These are phyloP conservation scores for Lochmaea crataegi DNA, from an alignment of 2,888 invertebrate species.

Conservation along the genomic window DNA sequence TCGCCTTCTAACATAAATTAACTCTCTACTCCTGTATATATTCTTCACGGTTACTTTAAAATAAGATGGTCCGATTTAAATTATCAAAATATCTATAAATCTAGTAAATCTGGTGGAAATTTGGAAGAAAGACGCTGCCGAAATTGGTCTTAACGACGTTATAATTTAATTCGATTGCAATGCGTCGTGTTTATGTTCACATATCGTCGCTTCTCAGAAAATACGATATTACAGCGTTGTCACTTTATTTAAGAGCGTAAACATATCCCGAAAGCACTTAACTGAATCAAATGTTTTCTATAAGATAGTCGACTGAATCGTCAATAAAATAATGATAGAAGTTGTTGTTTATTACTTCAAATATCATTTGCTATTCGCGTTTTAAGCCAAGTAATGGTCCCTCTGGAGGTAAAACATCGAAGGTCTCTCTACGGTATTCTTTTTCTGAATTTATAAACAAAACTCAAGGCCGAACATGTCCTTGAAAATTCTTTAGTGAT, in stretches of 20 bases:
- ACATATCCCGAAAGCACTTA: background rate
- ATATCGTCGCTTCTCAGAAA: conserved; percentile 56
- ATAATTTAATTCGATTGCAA: conserved; percentile 61
- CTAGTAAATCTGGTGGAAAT: conserved; percentile 52
- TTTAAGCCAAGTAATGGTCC: no score
- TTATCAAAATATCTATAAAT: conserved; percentile 49
- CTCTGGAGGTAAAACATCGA: no score
- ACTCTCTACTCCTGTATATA: no score
- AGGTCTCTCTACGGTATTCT: no score
- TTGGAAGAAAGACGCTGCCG: conserved; percentile 49
- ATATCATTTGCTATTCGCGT: no score
- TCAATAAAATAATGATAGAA: no score
- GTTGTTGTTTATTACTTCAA: no score
- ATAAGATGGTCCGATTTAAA: conserved; percentile 52
- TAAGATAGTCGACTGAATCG: background rate
- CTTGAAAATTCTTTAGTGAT: no score
- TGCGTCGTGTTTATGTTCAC: conserved; percentile 60
- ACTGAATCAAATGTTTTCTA: background rate
- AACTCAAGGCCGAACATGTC: no score
- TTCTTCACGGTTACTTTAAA: conserved; percentile 27
- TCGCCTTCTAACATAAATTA: no score
- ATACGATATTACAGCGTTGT: conserved; percentile 37
- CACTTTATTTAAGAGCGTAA: conserved; percentile 18
- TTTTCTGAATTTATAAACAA: no score
- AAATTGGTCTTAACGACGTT: conserved; percentile 57